phyloP scores from a whole-genome alignment of 2,797 vertebrate species.

The Hypotaenidia okinawae region DNA sequence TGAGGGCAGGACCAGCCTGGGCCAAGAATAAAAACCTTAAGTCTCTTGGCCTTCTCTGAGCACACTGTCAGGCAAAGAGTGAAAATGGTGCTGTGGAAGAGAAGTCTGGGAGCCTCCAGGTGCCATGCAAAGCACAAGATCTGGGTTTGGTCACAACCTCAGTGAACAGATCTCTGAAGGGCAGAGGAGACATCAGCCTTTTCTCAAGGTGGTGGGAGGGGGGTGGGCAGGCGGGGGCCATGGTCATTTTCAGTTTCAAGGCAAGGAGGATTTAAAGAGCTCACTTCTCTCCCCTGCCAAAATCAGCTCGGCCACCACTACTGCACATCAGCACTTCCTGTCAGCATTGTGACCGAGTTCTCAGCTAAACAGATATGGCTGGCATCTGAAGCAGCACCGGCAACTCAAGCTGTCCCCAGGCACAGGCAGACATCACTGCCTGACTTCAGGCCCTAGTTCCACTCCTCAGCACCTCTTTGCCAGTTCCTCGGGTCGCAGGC shows the following conservation, averaged over 20 bases:
- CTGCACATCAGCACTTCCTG: not conserved
- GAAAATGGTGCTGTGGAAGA: not conserved
- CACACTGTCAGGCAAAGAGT: not conserved
- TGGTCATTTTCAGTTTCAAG: not conserved
- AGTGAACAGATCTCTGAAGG: not conserved
- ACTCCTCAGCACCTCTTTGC: not conserved
- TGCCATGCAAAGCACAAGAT: not conserved
- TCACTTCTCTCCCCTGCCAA: not conserved
- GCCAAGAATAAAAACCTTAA: not conserved
- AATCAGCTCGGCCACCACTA: not conserved
- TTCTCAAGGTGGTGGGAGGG: too few relatives aligned
- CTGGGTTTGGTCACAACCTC: not conserved
- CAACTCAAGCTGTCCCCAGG: not conserved
- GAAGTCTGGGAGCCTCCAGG: not conserved
- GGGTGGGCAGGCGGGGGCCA: rapidly evolving
- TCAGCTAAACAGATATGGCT: not conserved
- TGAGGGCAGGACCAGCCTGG: not conserved
- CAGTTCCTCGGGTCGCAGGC: not conserved
- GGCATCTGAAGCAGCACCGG: not conserved
- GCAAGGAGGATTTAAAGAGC: not conserved
- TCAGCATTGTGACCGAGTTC: not conserved
- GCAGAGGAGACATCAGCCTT: not conserved
- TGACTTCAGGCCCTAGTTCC: not conserved
- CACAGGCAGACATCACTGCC: not conserved
- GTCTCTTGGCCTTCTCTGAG: not conserved